Percentiles rank a stretch among this genome's conserved stretches.
Evolutionary conservation across 1,140 invertebrate species (phyloP).

Genomic region (Nomia melanderi): DNA sequence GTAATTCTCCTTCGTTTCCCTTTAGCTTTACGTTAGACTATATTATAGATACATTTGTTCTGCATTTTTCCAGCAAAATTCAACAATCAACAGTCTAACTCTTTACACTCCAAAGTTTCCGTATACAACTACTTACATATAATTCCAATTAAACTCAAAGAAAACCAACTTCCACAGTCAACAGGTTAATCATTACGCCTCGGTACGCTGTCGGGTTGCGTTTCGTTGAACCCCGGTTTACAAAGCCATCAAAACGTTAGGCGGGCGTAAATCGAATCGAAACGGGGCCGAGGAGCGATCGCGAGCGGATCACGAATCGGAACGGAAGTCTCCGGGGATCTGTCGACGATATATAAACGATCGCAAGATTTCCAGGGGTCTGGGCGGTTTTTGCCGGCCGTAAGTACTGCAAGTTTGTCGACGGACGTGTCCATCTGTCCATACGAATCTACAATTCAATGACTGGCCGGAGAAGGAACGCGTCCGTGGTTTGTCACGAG

Average conservation of each 20-base stretch:
- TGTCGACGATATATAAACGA: conserved; percentile 42
- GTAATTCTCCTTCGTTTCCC: too few species aligned
- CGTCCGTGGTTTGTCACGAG: conserved; percentile 66
- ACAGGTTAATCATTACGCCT: too few species aligned
- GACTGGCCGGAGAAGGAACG: conserved; percentile 60
- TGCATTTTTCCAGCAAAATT: too few species aligned
- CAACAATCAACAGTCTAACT: too few species aligned
- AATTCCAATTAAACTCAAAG: too few species aligned
- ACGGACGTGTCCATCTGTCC: conserved; percentile 76
- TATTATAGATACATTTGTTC: too few species aligned
- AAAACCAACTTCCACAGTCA: too few species aligned
- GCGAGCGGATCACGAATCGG: conserved; percentile 3
- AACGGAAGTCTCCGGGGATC: conserved; percentile 50
- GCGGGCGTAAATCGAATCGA: conserved; percentile 4
- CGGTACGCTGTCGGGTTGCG: not conserved
- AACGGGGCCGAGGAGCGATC: not conserved
- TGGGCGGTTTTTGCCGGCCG: conserved; percentile 57
- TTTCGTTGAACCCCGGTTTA: not conserved
- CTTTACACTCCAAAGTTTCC: too few species aligned
- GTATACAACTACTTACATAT: too few species aligned
- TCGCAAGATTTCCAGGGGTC: conserved; percentile 60
- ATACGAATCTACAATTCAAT: conserved; percentile 77
- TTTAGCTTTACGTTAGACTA: too few species aligned
- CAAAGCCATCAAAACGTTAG: not conserved
- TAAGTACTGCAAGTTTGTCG: conserved; percentile 70